Evolutionary conservation across 2,888 invertebrate species (phyloP).

Genomic region (Dryadula phaetusa): DNA sequence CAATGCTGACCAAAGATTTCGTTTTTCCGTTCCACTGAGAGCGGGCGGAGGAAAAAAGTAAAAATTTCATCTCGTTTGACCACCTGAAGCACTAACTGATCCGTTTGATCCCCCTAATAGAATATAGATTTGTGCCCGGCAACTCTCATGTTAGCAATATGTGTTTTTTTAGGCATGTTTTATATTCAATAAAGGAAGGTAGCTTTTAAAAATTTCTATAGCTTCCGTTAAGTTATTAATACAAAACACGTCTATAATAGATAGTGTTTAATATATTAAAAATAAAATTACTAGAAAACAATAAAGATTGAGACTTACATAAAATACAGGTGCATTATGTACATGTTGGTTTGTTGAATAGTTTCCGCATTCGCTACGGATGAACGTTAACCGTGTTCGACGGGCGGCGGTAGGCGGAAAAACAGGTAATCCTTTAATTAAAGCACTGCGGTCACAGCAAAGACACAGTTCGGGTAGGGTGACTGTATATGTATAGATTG

Average conservation of each 20-base stretch:
- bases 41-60: conserved; percentile 54
- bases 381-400: conserved; percentile 47
- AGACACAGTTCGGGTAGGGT: conserved; percentile 53
- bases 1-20: conserved; percentile 44
- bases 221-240: not conserved
- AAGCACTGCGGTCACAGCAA: conserved; percentile 59
- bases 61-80: conserved; percentile 52
- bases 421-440: conserved; percentile 73
- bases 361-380: conserved; percentile 35
- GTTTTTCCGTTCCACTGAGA: conserved; percentile 43
- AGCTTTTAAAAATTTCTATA: not conserved
- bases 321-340: not conserved
- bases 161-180: not conserved
- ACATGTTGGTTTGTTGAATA: conserved; percentile 16
- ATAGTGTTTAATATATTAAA: not conserved
- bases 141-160: not conserved
- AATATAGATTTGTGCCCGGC: conserved; percentile 39
- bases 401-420: conserved; percentile 54
- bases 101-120: conserved; percentile 72
- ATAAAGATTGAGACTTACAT: conserved; percentile 6
- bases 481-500: conserved; percentile 15
- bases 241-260: not conserved
- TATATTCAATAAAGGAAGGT: not conserved
- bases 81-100: conserved; percentile 64
- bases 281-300: not conserved